Evolutionary conservation across 2,888 invertebrate species (phyloP), one percentile per base, ranked within the genome.

Genomic region (Dasysyrphus tricinctus): DNA sequence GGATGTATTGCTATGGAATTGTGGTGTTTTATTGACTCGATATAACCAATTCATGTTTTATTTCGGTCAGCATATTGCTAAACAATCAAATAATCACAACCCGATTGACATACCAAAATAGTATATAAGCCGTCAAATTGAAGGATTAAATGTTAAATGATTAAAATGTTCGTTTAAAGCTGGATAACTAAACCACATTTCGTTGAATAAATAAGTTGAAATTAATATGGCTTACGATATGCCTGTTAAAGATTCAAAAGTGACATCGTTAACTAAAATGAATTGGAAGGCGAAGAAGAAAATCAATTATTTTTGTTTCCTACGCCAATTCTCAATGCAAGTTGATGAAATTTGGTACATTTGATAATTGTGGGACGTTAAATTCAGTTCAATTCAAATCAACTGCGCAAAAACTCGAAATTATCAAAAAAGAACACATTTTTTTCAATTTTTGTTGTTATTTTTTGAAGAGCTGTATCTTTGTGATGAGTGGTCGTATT

Each of bases 131-230:
- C 42, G 61, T 24, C 14, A 42, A 24, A 39, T 8, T 19, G 39
- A 61, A 14, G 61, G 61, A 61, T 61, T 61, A 61, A 42, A 39
- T 61, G 39, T 19, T 61, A 61, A 61, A 39, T 61, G 14, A 24
- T 61, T 61, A 39, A 59, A 61, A 39, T 59, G 19, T 39, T 39
- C 12, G 19, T 39, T 61, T 19, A 39, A 12, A 12, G n/a, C 12
- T 37, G 12, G 3, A 6, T 29, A 14, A 32, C 7, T 14, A 24
- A 1, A 24, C 24, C 24, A 24, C 24, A 24, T 61, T 39, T 11
- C 9, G 37, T 12, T 24, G 39, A 61, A 39, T 61, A 59, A 34
- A 61, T 61, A 24, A 24, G 8, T 39, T 24, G 6, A 39, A 59
- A 57, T 57, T 57, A 57, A 57, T 57, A 57, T 16, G 32, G 9